A percentile compares a stretch with the other conserved stretches of the same genome.
phyloP scores from a whole-genome alignment of 2,113 vertebrate genomes.

The Calyptomena viridis region DNA sequence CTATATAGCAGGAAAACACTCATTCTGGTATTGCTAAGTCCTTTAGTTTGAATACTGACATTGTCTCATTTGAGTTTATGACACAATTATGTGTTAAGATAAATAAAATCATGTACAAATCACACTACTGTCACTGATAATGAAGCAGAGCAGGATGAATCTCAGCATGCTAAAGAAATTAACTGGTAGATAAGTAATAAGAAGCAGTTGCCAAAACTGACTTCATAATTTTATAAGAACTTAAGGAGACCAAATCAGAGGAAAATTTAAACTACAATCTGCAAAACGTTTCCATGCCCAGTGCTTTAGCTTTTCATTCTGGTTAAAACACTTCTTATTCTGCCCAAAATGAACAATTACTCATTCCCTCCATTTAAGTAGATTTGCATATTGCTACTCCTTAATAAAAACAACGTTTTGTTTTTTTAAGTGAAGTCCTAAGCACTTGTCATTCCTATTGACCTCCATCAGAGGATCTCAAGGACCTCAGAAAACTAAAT shows the following conservation, averaged over 20 bases:
- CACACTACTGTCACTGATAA: neutral
- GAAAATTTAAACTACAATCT: neutral
- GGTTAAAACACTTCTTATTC: neutral
- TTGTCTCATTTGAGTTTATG: neutral
- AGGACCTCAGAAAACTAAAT: neutral
- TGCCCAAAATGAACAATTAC: neutral
- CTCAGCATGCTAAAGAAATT: neutral
- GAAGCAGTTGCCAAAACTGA: neutral
- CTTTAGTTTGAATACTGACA: neutral
- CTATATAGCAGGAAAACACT: neutral
- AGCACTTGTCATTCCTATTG: neutral
- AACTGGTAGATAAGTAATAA: neutral
- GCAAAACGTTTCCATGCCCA: neutral
- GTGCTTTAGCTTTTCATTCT: neutral
- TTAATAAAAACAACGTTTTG: neutral
- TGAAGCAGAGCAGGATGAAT: neutral
- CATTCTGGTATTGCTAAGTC: neutral
- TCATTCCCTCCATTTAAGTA: neutral
- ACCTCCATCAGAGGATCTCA: neutral
- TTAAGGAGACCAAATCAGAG: neutral
- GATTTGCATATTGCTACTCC: neutral
- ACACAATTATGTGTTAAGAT: neutral
- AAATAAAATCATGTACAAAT: neutral
- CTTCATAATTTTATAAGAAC: neutral
- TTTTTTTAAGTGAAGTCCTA: neutral